These are phyloP conservation scores for Dryomyza anilis DNA, from an alignment of 2,888 invertebrate species.

Conservation along the genomic window DNA sequence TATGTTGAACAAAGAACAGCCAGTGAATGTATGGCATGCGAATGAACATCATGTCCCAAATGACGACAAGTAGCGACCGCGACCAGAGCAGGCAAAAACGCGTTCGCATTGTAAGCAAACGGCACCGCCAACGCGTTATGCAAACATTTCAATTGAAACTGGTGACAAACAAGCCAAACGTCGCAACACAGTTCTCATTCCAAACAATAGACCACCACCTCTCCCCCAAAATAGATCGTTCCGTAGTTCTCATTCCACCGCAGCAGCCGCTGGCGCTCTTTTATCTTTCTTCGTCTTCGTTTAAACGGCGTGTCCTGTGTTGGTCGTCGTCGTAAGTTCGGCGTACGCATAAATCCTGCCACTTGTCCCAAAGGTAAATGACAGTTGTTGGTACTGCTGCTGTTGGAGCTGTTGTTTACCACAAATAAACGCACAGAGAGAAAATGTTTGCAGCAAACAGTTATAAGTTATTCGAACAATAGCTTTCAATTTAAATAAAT, in stretches of 20 bases:
- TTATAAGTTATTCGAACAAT: too few species aligned
- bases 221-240: too few species aligned
- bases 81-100: constrained; percentile 16
- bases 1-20: constrained; percentile 2
- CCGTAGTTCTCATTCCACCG: neutral
- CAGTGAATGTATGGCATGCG: constrained; percentile 41
- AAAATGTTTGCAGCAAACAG: too few species aligned
- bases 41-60: constrained; percentile 54
- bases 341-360: constrained; percentile 55
- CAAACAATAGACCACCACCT: neutral
- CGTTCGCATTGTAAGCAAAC: constrained; percentile 10
- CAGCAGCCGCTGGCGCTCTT: constrained; percentile 5
- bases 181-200: neutral
- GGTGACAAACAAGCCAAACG: constrained; percentile 1
- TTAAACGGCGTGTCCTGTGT: constrained; percentile 54
- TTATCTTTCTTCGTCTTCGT: constrained; percentile 34
- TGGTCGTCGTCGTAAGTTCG: constrained; percentile 58
- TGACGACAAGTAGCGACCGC: constrained; percentile 35
- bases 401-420: neutral
- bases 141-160: constrained; percentile 27
- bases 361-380: constrained; percentile 54
- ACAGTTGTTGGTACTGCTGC: constrained; percentile 37
- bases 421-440: too few species aligned
- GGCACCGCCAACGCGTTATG: neutral
- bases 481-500: too few species aligned